Evolutionary conservation across 2,888 invertebrate genomes (phyloP).

Genomic region (Eurytoma adleriae): DNA sequence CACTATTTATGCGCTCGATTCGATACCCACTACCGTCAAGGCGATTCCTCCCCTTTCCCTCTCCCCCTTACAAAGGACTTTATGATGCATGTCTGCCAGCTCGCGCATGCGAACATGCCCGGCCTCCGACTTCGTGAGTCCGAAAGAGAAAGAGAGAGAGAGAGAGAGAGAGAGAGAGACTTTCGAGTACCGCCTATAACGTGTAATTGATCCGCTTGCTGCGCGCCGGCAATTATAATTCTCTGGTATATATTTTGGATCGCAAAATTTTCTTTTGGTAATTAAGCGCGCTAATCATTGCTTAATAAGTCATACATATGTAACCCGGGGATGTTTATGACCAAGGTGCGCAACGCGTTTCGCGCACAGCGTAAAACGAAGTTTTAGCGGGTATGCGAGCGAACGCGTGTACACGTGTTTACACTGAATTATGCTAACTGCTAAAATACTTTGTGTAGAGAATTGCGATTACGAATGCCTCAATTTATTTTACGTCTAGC

Average conservation of each 20-base stretch:
- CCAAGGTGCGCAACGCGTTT: neutral
- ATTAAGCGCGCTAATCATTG: slow-evolving; percentile 43
- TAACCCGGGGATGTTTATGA: slow-evolving; percentile 13
- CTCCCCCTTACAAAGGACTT: slow-evolving; percentile 55
- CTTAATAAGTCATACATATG: slow-evolving; percentile 35
- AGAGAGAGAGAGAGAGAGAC: neutral
- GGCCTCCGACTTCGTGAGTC: neutral
- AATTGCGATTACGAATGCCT: too few species aligned
- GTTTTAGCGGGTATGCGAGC: neutral
- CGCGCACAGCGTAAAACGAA: neutral
- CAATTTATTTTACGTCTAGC: too few species aligned
- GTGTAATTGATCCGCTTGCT: slow-evolving; percentile 53
- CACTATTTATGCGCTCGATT: slow-evolving; percentile 68
- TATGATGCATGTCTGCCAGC: slow-evolving; percentile 19
- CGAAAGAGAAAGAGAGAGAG: neutral
- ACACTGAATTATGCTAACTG: too few species aligned
- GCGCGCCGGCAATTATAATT: slow-evolving; percentile 34
- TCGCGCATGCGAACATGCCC: neutral
- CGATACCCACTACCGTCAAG: slow-evolving; percentile 56
- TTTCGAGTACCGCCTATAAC: slow-evolving; percentile 28
- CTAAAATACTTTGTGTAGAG: too few species aligned
- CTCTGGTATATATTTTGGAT: slow-evolving; percentile 30
- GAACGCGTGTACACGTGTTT: too few species aligned
- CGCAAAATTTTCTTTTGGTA: slow-evolving; percentile 30
- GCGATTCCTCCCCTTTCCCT: slow-evolving; percentile 60